Percentiles rank a stretch among this genome's conserved stretches.
Conservation (phyloP, 1,140 invertebrate genomes). For the Subanguina moxae region DNA sequence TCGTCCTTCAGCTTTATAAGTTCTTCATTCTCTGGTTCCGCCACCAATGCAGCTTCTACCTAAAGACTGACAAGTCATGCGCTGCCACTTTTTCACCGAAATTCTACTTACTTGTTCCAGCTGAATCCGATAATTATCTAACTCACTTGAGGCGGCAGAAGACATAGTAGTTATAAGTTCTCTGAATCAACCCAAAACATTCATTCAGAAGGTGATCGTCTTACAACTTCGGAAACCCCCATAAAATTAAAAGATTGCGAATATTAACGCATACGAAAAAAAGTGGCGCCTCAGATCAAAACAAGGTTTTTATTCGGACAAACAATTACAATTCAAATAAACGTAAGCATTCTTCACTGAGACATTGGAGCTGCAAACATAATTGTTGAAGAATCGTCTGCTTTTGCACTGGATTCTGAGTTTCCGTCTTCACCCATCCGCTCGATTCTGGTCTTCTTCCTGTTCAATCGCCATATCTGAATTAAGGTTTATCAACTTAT, state of each 20-base stretch:
- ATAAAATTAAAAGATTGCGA: no score
- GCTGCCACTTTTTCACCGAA: neutral
- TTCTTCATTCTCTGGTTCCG: slow-evolving; percentile 47
- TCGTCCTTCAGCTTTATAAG: slow-evolving; percentile 43
- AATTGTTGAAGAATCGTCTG: no score
- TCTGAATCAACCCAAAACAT: no score
- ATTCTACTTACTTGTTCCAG: slow-evolving; percentile 34
- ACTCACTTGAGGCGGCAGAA: slow-evolving; percentile 14
- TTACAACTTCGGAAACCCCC: no score
- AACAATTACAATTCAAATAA: no score
- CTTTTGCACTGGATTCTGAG: neutral
- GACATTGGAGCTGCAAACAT: no score
- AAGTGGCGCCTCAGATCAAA: no score
- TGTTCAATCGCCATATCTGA: slow-evolving; percentile 45
- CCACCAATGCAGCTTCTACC: slow-evolving; percentile 43
- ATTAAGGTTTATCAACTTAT: neutral
- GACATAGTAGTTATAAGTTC: neutral
- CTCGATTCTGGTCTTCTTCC: slow-evolving; percentile 41
- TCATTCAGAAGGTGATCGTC: no score
- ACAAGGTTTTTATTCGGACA: no score
- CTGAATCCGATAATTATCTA: slow-evolving; percentile 44
- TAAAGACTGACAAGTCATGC: slow-evolving; percentile 18
- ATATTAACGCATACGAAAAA: no score
- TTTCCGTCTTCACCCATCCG: slow-evolving; percentile 43
- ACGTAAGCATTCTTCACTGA: no score